phyloP scores from a whole-genome alignment of 2,113 vertebrate genomes.

The Apodemus sylvaticus region DNA sequence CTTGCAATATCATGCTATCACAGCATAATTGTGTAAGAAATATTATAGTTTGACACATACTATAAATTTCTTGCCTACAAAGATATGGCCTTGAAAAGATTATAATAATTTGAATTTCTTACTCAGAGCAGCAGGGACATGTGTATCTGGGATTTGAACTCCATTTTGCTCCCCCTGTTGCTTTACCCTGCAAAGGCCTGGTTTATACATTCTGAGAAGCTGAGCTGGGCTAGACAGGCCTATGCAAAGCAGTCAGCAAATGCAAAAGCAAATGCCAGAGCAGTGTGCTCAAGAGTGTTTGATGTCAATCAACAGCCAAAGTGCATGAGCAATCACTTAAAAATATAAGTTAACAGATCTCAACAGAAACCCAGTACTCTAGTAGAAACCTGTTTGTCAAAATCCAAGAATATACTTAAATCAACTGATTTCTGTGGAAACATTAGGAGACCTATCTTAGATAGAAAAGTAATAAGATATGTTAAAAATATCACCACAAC shows the following conservation, averaged over 20 bases:
- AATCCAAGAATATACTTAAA: not conserved
- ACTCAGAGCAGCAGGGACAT: not conserved
- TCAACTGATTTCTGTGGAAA: not conserved
- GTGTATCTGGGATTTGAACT: not conserved
- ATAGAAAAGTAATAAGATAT: not conserved
- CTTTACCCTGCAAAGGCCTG: not conserved
- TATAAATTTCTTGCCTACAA: too few species aligned
- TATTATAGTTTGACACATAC: too few species aligned
- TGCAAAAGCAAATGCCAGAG: constrained; percentile 73
- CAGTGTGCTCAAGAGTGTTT: not conserved
- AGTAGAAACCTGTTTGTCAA: not conserved
- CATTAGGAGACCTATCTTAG: not conserved
- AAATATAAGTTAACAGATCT: not conserved
- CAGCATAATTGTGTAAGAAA: too few species aligned
- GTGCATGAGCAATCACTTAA: not conserved
- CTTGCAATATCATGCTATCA: too few species aligned
- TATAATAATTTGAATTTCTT: not conserved
- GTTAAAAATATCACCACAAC: not conserved
- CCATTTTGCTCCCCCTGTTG: not conserved
- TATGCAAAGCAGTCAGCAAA: constrained; percentile 93
- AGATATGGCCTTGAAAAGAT: too few species aligned
- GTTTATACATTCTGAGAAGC: not conserved
- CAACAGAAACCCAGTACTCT: too few species aligned
- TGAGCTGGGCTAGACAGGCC: not conserved
- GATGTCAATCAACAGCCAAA: not conserved